These are phyloP conservation scores for Echinometra lucunter DNA, from an alignment of 53 echinoderm and acorn worm genomes.

Conservation along the genomic window DNA sequence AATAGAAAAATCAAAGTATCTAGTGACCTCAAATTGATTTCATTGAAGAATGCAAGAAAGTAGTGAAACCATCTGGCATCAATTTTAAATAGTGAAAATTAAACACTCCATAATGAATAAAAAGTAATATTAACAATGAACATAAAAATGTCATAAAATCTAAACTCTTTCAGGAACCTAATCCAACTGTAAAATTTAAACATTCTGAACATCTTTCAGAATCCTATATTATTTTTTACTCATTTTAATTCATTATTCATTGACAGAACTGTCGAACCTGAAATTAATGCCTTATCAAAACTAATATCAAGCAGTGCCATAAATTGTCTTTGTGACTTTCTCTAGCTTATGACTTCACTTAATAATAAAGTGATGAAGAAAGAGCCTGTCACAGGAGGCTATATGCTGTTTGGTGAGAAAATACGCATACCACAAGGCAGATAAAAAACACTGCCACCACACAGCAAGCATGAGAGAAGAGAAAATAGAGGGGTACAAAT, in stretches of 20 bases:
- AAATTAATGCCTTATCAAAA: conserved; percentile 12
- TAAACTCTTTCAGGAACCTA: neutral
- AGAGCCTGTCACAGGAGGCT: conserved; percentile 47
- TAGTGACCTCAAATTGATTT: neutral
- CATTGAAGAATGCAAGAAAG: neutral
- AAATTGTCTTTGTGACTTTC: neutral
- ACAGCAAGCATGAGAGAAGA: conserved; percentile 28
- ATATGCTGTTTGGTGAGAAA: conserved; percentile 66
- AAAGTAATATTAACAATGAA: neutral
- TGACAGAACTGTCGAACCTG: neutral
- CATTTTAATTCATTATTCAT: neutral
- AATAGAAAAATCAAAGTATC: neutral
- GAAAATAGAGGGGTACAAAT: conserved; percentile 34
- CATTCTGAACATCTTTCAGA: neutral
- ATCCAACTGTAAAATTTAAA: neutral
- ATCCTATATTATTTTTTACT: neutral
- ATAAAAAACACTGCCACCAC: conserved; percentile 58
- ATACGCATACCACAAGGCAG: conserved; percentile 62
- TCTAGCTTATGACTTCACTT: neutral
- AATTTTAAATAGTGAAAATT: neutral
- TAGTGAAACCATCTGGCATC: neutral
- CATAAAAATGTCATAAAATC: neutral
- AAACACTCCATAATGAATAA: neutral
- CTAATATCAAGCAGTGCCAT: neutral
- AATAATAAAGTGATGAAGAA: conserved; percentile 15